These are phyloP conservation scores for Eulithis prunata DNA, from an alignment of 2,888 invertebrate species.

Conservation along the genomic window DNA sequence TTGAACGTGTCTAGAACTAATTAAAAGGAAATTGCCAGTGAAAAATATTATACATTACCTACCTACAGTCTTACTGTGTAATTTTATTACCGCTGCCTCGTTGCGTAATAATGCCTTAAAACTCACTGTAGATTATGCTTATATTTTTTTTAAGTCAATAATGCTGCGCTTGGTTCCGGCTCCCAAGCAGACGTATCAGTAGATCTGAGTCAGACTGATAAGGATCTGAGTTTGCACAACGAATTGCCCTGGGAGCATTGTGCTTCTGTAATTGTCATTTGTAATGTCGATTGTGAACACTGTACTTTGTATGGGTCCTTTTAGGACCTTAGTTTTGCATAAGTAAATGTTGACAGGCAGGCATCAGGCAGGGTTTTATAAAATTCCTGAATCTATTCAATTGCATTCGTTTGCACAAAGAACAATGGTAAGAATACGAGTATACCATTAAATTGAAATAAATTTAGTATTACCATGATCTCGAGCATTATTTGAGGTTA, in stretches of 20 bases:
- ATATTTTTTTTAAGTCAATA: conserved; percentile 10
- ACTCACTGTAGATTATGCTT: not conserved
- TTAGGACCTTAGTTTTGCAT: conserved; percentile 6
- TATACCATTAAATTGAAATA: not conserved
- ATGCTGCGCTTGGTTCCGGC: conserved; percentile 18
- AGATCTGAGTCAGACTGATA: conserved; percentile 43
- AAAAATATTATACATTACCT: too few species aligned
- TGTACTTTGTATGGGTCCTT: conserved; percentile 16
- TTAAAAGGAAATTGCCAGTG: too few species aligned
- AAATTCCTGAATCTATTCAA: too few species aligned
- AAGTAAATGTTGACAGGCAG: too few species aligned
- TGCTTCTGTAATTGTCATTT: conserved; percentile 49
- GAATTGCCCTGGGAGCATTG: conserved; percentile 47
- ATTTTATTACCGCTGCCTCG: not conserved
- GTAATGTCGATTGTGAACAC: conserved; percentile 32
- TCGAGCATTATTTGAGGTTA: too few species aligned
- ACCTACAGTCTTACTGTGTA: too few species aligned
- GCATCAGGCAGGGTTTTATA: not conserved
- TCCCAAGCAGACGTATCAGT: conserved; percentile 45
- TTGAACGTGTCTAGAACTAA: too few species aligned
- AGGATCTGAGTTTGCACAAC: conserved; percentile 53
- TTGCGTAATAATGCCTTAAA: too few species aligned
- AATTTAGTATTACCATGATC: too few species aligned
- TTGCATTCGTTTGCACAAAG: too few species aligned
- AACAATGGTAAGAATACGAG: too few species aligned